These are phyloP conservation scores for Murina feae DNA, from an alignment of 2,113 vertebrate genomes.

Conservation along the genomic window DNA sequence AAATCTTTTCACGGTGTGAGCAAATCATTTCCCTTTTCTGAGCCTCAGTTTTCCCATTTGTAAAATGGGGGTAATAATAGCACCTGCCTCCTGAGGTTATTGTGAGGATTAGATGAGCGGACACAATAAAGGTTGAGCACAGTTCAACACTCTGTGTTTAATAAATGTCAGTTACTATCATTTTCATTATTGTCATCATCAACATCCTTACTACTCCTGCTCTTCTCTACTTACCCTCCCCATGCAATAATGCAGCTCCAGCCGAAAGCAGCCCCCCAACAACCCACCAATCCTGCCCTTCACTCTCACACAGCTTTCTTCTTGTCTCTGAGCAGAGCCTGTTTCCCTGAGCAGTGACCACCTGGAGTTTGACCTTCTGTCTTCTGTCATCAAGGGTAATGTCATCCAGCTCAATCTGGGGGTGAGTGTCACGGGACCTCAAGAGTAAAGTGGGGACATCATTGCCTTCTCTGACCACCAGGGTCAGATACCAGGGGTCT, in stretches of 20 bases:
- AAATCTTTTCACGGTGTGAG: background rate
- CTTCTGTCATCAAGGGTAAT: background rate
- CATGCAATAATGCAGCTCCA: background rate
- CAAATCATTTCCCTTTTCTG: background rate
- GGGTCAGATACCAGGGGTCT: background rate
- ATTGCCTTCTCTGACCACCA: background rate
- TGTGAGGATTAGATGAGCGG: background rate
- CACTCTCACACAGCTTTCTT: constrained; percentile 1
- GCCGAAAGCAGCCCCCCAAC: background rate
- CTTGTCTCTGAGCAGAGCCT: constrained; percentile 9
- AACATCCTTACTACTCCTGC: background rate
- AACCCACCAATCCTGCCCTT: background rate
- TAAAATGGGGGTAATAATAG: background rate
- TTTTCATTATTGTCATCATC: background rate
- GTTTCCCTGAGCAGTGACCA: background rate
- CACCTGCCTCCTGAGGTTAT: background rate
- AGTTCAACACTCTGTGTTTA: background rate
- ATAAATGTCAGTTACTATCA: background rate
- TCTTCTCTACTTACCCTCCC: background rate
- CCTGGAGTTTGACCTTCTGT: constrained; percentile 53
- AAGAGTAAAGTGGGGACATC: background rate
- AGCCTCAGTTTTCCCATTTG: background rate
- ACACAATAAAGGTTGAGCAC: background rate
- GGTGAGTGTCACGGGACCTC: constrained; percentile 52
- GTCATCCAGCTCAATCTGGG: constrained; percentile 34